These are phyloP conservation scores for Abrostola triplasia DNA, from an alignment of 2,888 invertebrate species.

Conservation along the genomic window DNA sequence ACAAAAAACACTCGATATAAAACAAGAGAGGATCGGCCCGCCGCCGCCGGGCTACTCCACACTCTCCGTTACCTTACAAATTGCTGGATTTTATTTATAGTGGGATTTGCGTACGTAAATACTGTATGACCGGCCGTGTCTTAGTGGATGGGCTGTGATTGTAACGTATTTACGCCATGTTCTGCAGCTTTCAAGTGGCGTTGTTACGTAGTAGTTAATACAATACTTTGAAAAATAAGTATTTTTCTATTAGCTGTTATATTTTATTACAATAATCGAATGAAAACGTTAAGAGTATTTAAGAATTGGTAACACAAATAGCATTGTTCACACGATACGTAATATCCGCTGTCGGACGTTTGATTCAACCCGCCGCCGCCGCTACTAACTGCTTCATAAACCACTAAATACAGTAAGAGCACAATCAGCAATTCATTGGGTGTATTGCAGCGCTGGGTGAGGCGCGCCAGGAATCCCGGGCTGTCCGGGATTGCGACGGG, in stretches of 20 bases:
- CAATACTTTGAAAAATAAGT: no score
- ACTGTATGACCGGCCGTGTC: no score
- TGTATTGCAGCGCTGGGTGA: conserved; percentile 52
- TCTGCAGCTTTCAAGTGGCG: no score
- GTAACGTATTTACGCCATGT: no score
- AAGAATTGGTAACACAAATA: neutral
- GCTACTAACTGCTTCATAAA: conserved; percentile 47
- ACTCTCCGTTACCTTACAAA: conserved; percentile 31
- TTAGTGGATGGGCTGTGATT: no score
- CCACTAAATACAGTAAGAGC: conserved; percentile 53
- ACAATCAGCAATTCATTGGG: conserved; percentile 58
- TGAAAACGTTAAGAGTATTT: no score
- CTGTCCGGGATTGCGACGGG: conserved; percentile 54
- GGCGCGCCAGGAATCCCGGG: conserved; percentile 58
- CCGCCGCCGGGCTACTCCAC: conserved; percentile 14
- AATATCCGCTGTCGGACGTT: neutral
- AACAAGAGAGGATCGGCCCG: conserved; percentile 17
- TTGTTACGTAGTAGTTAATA: no score
- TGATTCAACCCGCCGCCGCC: conserved; percentile 1
- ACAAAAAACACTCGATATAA: conserved; percentile 33
- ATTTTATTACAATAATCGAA: no score
- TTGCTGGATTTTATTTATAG: conserved; percentile 38
- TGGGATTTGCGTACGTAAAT: conserved; percentile 14
- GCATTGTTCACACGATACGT: neutral
- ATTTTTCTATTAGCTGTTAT: no score